Percentiles rank a stretch among this genome's conserved stretches.
Conservation (phyloP, 2,888 invertebrate genomes). For the Drosophila merina region DNA sequence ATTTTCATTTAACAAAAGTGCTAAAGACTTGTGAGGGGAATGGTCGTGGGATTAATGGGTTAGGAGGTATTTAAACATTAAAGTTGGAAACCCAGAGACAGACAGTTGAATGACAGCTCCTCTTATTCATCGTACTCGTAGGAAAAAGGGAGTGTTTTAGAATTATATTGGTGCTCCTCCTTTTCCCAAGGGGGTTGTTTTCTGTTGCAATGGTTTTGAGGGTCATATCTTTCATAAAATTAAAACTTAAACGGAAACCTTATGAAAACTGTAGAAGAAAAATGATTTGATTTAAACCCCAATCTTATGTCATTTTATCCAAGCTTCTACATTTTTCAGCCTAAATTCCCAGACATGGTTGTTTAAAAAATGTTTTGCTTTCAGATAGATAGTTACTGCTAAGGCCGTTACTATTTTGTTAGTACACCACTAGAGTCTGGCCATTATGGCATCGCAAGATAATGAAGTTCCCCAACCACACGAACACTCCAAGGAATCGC, state of each 20-base stretch:
- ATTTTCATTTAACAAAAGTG: constrained; percentile 67
- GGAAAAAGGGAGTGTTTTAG: not conserved
- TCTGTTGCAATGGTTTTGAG: not conserved
- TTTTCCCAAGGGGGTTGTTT: not conserved
- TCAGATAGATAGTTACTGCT: not conserved
- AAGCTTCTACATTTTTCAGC: not conserved
- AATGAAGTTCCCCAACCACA: not conserved
- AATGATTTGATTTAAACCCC: not conserved
- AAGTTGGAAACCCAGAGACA: not conserved
- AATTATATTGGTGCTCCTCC: not conserved
- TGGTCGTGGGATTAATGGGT: not conserved
- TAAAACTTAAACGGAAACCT: not conserved
- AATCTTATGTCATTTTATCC: not conserved
- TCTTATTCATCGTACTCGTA: not conserved
- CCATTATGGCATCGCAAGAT: not conserved
- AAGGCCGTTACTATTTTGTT: not conserved
- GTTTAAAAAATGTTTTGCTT: not conserved
- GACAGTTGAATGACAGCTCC: not conserved
- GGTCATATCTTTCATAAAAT: not conserved
- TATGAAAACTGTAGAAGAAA: too few species aligned
- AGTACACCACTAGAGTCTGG: not conserved
- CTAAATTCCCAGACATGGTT: not conserved
- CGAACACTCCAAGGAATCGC: not conserved
- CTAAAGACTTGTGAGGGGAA: constrained; percentile 43
- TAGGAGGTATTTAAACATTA: not conserved